Conservation (phyloP, 2,797 vertebrate species). For the Gymnodraco acuticeps region DNA sequence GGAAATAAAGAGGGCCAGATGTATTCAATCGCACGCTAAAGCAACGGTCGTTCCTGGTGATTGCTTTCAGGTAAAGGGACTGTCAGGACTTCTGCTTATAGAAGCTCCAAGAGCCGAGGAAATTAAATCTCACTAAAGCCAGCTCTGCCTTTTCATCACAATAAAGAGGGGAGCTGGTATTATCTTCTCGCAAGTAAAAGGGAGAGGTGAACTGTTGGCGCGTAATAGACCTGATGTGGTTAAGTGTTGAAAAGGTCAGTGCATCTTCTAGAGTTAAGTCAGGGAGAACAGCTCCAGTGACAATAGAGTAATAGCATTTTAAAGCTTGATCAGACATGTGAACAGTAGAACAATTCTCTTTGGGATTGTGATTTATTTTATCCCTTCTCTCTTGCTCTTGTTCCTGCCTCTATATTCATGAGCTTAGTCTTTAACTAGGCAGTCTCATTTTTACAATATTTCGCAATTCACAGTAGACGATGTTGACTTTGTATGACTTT, state of each 20-base stretch:
- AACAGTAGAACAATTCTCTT: slow-evolving; percentile 50
- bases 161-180: slow-evolving; percentile 49
- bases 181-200: slow-evolving; percentile 53
- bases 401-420: slow-evolving; percentile 29
- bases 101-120: slow-evolving; percentile 38
- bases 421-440: slow-evolving; percentile 29
- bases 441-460: slow-evolving; percentile 32
- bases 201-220: slow-evolving; percentile 58
- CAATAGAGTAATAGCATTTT: slow-evolving; percentile 70
- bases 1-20: slow-evolving; percentile 58
- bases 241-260: slow-evolving; percentile 76
- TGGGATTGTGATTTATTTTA: slow-evolving; percentile 38
- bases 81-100: slow-evolving; percentile 47
- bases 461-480: slow-evolving; percentile 10
- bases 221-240: slow-evolving; percentile 71
- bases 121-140: slow-evolving; percentile 60
- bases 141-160: slow-evolving; percentile 60
- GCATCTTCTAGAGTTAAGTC: slow-evolving; percentile 70
- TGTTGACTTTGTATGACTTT: slow-evolving; percentile 70
- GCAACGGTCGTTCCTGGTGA: slow-evolving; percentile 51
- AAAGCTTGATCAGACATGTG: slow-evolving; percentile 69
- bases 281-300: slow-evolving; percentile 66
- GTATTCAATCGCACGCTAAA: slow-evolving; percentile 68
- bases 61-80: slow-evolving; percentile 65
- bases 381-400: slow-evolving; percentile 11